Conservation (phyloP, 1,140 invertebrate genomes). For the Hypsibius dujardini region DNA sequence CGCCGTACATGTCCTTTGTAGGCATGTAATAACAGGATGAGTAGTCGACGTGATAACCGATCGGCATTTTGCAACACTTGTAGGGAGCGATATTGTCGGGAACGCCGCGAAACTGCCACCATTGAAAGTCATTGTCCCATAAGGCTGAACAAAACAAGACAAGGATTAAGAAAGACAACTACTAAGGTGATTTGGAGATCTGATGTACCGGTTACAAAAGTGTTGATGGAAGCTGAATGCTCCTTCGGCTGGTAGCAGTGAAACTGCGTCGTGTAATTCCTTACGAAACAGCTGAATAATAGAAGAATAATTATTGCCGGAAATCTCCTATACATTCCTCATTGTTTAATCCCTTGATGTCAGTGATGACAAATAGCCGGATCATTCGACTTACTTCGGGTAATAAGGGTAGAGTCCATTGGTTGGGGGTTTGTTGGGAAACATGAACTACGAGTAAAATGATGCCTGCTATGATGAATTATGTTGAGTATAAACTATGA, state of each 20-base stretch:
- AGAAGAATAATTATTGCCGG: not conserved
- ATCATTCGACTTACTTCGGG: not conserved
- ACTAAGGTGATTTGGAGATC: not conserved
- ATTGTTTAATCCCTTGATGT: no score
- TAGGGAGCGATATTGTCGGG: not conserved
- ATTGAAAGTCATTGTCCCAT: constrained; percentile 7
- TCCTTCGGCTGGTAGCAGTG: not conserved
- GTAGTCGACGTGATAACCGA: constrained; percentile 6
- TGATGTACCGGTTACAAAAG: constrained; percentile 3
- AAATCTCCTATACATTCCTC: not conserved
- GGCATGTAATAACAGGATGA: constrained; percentile 4
- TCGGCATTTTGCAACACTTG: constrained; percentile 12
- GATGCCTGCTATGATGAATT: not conserved
- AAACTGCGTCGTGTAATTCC: not conserved
- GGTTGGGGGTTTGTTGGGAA: constrained; percentile 1
- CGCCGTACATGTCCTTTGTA: constrained; percentile 13
- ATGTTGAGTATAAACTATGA: not conserved
- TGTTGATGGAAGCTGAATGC: not conserved
- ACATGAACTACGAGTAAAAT: not conserved
- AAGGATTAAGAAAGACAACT: not conserved
- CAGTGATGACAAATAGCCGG: no score
- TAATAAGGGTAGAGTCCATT: constrained; percentile 10
- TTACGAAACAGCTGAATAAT: constrained; percentile 8
- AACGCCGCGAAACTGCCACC: not conserved
- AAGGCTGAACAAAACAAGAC: not conserved